Evolutionary conservation across 2,888 invertebrate species (phyloP), one percentile per base, ranked within the genome.

Genomic region (Augochlorella aurata): DNA sequence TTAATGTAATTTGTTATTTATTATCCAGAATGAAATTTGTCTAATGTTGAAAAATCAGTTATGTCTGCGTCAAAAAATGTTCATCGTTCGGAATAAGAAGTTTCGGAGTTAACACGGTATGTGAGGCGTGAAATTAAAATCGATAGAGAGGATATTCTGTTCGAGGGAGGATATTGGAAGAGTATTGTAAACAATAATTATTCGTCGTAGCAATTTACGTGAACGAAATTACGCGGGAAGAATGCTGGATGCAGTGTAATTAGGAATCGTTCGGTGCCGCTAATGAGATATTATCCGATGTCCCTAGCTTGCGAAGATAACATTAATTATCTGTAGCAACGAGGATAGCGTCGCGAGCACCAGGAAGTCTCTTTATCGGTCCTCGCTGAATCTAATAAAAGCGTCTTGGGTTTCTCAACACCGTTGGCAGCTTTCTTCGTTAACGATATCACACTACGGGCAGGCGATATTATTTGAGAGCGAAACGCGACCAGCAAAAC

Each of bases 341-440:
- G 74, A n/a, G 67, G 74, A 83, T 58, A 82, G 66, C 73, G 63
- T 45, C 24, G 18, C 47, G 50, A 65, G 74, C 85, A 87, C 84
- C 82, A 88, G 89, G 85, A 90, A 90, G 88, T 89, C 81, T 83
- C 88, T 87, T 87, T 81, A 79, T 79, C 85, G 75, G 58, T 79
- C 81, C 87, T 82, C 77, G 77, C 81, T 74, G 83, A 78, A 77
- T 85, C 76, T 82, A 83, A 85, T 79, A 65, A 58, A 82, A 61
- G 49, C 69, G 21, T 54, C 54, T 61, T 44, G 44, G 21, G 66
- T 68, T 63, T 66, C 69, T 47, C 4, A 54, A 54, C 54, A 21
- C 12, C 21, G 4, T 54, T 21, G 21, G 5, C 21, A 54, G 54
- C 54, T 54, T 54, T 21, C 54, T 54, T 54, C 54, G 21, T 2